phyloP scores from a whole-genome alignment of 2,113 vertebrate species.

The Loxodonta africana region DNA sequence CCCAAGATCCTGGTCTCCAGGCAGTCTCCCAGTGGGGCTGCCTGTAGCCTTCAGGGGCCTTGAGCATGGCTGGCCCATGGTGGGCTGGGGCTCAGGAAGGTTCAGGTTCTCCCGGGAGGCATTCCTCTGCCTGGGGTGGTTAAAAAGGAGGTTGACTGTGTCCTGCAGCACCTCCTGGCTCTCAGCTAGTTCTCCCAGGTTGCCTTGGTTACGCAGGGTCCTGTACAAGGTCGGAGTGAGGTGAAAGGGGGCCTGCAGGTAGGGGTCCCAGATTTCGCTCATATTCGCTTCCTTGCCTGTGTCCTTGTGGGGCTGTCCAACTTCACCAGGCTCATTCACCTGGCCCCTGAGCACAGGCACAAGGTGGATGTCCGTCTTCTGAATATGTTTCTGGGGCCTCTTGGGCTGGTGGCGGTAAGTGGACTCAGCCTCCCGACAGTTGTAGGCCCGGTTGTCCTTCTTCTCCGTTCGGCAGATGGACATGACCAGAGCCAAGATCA shows the following conservation, averaged over 20 bases:
- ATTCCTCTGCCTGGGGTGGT: conserved; percentile 81
- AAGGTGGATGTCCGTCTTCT: conserved; percentile 95
- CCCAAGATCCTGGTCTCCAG: conserved; percentile 30
- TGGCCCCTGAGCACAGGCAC: conserved; percentile 92
- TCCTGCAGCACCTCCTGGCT: conserved; percentile 80
- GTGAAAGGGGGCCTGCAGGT: conserved; percentile 85
- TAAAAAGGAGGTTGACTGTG: conserved; percentile 85
- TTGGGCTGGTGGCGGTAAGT: conserved; percentile 94
- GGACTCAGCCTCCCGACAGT: conserved; percentile 95
- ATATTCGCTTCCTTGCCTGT: conserved; percentile 9
- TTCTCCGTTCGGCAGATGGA: conserved; percentile 92
- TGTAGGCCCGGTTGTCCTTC: conserved; percentile 95
- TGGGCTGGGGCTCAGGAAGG: conserved; percentile 67
- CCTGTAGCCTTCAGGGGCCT: conserved; percentile 85
- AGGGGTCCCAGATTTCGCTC: conserved; percentile 81
- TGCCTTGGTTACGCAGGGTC: conserved; percentile 91
- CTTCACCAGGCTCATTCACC: conserved; percentile 83
- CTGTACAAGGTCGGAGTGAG: conserved; percentile 91
- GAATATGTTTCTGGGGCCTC: conserved; percentile 95
- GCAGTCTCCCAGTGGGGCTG: conserved; percentile 48
- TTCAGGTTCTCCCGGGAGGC: conserved; percentile 72
- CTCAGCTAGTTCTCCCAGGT: conserved; percentile 81
- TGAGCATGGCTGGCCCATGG: conserved; percentile 64
- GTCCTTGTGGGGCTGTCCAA: conserved; percentile 74
- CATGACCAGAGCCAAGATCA: conserved; percentile 89